Evolutionary conservation across 2,888 invertebrate species (phyloP), one percentile per base, ranked within the genome.

Genomic region (Cosmia pyralina): DNA sequence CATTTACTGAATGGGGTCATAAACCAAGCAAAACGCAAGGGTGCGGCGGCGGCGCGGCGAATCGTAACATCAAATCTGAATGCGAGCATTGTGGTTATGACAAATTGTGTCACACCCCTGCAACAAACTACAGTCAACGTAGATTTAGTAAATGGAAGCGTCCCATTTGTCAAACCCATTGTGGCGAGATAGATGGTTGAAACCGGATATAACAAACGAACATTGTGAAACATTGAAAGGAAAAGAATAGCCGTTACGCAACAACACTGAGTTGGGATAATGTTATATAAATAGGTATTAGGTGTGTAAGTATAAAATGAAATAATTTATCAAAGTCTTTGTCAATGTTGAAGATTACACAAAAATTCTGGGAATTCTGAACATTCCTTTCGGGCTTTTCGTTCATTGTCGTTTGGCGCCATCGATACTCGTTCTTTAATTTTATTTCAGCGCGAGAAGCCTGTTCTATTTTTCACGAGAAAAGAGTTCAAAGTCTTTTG

Each of bases 31-130:
- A 86, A 88, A 84, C 77, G 84, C 81, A 72, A 77, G 79, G 88
- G 88, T 44, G 89, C 83, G 91, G 83, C 87, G 69, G 65, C 78
- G 80, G 88, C 90, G 83, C 87, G 69, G 65, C 78, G 80, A 88
- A 87, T 87, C 87, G 83, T 76, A 81, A 84, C 87, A 88, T 88
- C 88, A 88, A 90, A 90, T 89, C 88, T 89, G 88, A 91, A 92
- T 90, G 86, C 79, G 85, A 86, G 79, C 83, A 89, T 86, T 89
- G 88, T 88, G 85, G 84, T 86, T 89, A 90, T 93, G 91, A 91
- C 87, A 90, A 92, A 92, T 91, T 82, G 90, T 85, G 88, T 90
- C 89, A 81, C 90, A 82, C 89, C 88, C 86, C 72, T 75, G 78
- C 85, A 84, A 77, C 80, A 75, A 67, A 67, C 60, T 46, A 80